Conservation (phyloP, 2,888 invertebrate genomes). For the Drosophila cognata region DNA sequence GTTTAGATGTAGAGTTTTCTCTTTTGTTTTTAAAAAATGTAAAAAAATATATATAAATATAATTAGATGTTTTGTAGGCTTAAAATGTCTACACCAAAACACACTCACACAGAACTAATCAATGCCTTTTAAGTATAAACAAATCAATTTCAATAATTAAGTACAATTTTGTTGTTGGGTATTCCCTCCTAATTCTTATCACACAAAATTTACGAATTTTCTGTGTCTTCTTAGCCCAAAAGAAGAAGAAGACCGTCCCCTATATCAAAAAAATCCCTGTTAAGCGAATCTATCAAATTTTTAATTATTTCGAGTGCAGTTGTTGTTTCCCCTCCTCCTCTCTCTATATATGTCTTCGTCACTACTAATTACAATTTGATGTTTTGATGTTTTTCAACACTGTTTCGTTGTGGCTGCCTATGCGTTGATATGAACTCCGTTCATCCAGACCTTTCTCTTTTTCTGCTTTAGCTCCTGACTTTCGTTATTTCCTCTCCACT, state of each 20-base stretch:
- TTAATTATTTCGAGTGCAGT: constrained; percentile 37
- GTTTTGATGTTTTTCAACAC: constrained; percentile 35
- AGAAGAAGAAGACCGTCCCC: constrained; percentile 18
- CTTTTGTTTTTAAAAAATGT: constrained; percentile 51
- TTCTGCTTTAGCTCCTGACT: constrained; percentile 4
- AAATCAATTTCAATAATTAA: constrained; percentile 56
- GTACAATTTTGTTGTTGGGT: constrained; percentile 50
- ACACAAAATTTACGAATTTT: constrained; percentile 59
- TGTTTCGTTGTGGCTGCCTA: constrained; percentile 39
- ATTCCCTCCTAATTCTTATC: constrained; percentile 53
- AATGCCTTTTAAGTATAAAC: constrained; percentile 36
- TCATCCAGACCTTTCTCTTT: constrained; percentile 29
- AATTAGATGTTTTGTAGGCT: constrained; percentile 55
- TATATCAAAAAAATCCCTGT: constrained; percentile 70
- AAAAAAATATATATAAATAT: constrained; percentile 61
- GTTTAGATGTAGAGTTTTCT: constrained; percentile 40
- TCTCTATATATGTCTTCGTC: neutral
- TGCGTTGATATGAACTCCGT: constrained; percentile 60
- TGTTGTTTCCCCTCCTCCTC: constrained; percentile 13
- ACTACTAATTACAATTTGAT: constrained; percentile 14
- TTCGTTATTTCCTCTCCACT: neutral
- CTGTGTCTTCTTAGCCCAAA: constrained; percentile 22
- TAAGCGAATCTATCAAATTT: constrained; percentile 32
- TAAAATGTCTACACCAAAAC: constrained; percentile 39
- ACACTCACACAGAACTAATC: constrained; percentile 21